phyloP scores from a whole-genome alignment of 2,113 vertebrate genomes.

The Eolophus roseicapilla region DNA sequence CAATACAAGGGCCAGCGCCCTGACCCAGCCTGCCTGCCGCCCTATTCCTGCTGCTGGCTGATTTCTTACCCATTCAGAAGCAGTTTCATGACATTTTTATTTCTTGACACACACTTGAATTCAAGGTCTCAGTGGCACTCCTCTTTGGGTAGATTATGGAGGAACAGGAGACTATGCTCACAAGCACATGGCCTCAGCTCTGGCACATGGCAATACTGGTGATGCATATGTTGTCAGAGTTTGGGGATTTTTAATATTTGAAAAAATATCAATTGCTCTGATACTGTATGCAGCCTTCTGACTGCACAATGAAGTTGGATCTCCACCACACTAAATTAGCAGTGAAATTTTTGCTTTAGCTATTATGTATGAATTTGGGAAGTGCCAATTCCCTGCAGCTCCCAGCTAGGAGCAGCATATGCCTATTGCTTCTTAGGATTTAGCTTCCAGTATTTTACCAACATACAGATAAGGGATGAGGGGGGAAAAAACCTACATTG shows the following conservation, averaged over 20 bases:
- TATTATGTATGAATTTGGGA: not conserved
- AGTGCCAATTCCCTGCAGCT: not conserved
- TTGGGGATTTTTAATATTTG: not conserved
- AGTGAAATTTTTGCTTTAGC: not conserved
- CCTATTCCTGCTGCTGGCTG: not conserved
- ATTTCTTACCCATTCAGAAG: not conserved
- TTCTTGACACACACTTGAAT: not conserved
- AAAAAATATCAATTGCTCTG: not conserved
- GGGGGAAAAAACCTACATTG: not conserved
- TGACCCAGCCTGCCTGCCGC: not conserved
- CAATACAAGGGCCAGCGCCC: not conserved
- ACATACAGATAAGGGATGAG: not conserved
- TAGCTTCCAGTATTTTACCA: not conserved
- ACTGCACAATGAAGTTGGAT: not conserved
- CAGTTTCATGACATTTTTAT: not conserved
- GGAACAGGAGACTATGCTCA: not conserved
- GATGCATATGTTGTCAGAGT: not conserved
- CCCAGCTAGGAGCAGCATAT: not conserved
- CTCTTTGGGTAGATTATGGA: not conserved
- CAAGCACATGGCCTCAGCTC: not conserved
- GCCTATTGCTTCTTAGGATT: not conserved
- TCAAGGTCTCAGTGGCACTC: not conserved
- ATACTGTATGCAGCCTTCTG: not conserved
- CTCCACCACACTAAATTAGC: not conserved
- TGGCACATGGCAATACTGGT: accelerated